These are phyloP conservation scores for Psilopsiagon aymara DNA, from an alignment of 2,113 vertebrate species.

Conservation along the genomic window DNA sequence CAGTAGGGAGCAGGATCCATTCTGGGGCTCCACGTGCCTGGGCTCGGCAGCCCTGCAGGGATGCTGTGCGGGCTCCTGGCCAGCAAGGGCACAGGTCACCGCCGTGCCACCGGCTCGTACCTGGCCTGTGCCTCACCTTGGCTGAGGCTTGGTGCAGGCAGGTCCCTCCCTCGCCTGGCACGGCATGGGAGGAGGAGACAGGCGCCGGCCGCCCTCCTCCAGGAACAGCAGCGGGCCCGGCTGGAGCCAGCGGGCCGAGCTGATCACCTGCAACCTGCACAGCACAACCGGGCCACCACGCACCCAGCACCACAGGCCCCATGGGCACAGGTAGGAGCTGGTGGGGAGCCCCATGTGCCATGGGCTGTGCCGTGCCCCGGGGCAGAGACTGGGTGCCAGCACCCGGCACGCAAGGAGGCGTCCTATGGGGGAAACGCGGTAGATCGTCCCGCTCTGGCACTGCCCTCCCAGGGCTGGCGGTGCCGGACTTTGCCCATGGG, in stretches of 20 bases:
- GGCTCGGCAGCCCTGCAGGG: neutral
- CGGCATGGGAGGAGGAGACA: slow-evolving; percentile 64
- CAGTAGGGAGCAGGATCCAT: neutral
- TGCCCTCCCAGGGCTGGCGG: accelerated
- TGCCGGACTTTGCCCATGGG: neutral
- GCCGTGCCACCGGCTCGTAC: neutral
- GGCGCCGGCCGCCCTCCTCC: slow-evolving; percentile 28
- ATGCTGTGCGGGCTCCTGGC: neutral
- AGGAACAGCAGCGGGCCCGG: slow-evolving; percentile 35
- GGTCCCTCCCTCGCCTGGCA: slow-evolving; percentile 67
- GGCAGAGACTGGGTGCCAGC: neutral
- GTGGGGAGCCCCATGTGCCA: neutral
- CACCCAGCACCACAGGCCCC: neutral
- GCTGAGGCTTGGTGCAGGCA: neutral
- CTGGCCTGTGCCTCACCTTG: slow-evolving; percentile 53
- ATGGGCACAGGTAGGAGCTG: slow-evolving; percentile 26
- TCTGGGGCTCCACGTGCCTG: neutral
- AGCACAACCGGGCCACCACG: neutral
- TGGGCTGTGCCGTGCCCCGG: neutral
- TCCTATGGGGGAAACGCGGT: neutral
- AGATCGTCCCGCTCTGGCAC: neutral
- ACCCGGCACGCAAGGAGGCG: neutral
- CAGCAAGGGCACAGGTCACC: neutral
- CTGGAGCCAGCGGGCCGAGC: neutral
- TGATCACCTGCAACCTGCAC: neutral